These are phyloP conservation scores for Phalloptychus januarius DNA, from an alignment of 2,797 vertebrate genomes.

Conservation along the genomic window DNA sequence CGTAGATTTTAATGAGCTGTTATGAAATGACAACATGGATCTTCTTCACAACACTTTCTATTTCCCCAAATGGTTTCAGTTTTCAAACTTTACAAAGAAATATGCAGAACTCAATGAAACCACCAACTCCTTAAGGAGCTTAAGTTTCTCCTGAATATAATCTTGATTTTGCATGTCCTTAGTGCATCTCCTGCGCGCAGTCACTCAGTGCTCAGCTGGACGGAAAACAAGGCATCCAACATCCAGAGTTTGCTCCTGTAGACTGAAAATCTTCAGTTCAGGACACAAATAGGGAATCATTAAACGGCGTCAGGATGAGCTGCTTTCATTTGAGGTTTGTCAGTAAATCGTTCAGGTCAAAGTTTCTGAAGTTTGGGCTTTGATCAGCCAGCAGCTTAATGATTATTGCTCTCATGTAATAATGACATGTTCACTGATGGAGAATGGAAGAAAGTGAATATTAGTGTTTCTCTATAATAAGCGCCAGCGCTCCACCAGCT, in stretches of 20 bases:
- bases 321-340: background rate
- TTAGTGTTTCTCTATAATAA: background rate
- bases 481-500: conserved; percentile 18
- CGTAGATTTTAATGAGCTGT: background rate
- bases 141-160: too few relatives aligned
- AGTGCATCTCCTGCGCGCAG: background rate
- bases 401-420: background rate
- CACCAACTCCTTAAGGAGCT: background rate
- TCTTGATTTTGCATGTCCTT: background rate
- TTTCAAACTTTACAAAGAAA: background rate
- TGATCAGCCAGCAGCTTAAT: background rate
- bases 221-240: background rate
- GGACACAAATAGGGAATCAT: background rate
- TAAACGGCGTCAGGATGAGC: background rate
- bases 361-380: background rate
- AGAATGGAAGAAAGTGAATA: background rate
- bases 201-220: background rate
- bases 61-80: background rate
- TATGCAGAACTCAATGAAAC: background rate
- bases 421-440: background rate
- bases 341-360: background rate
- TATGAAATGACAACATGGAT: background rate
- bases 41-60: background rate
- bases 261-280: background rate
- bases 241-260: background rate